Evolutionary conservation across 92 coral and sea anemone genomes (phyloP), one percentile per base, ranked within the genome.

Genomic region (Epizoanthus stellaris): DNA sequence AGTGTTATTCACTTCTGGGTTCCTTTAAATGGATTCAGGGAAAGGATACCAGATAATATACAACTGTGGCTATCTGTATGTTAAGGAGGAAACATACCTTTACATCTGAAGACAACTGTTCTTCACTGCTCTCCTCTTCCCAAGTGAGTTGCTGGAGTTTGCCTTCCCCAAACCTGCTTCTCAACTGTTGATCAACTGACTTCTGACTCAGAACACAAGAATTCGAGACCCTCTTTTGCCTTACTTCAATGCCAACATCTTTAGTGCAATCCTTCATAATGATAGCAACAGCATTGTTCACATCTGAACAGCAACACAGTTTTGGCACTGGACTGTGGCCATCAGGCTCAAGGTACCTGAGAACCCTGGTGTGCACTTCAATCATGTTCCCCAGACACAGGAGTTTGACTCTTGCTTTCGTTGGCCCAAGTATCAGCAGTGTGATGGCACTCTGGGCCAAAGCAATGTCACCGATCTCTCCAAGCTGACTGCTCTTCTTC

Each of bases 291-390:
- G 83, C n/a, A 14, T 20, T 8, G 21, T 10, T 3, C 0, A 79
- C 4, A 12, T 6, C 49, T 63, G 61, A 43, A 25, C 83, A 79
- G 6, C 9, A 7, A 23, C 83, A 62, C 7, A 16, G 59, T 17
- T 42, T 13, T 77, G 56, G 23, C 14, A 6, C 69, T 21, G 69
- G 19, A 20, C 14, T 36, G 34, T 3, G 69, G 72, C 43, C 40
- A 20, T 11, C 21, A 20, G 8, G 16, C 19, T 19, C 69, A 61
- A 5, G 4, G 43, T 3, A 47, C 14, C 9, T 36, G 13, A 63
- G 25, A 14, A 42, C 16, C 43, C 49, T 63, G 3, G 83, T 79
- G 21, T 17, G 83, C 17, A 79, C 59, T 79, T 79, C 72, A n/a
- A 79, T 59, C 14, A 20, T 20, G 21, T 45, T 52, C 15, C 42